Evolutionary conservation across 1,140 invertebrate genomes (phyloP), one percentile per base, ranked within the genome.

Genomic region (Ceratosolen solmsi): DNA sequence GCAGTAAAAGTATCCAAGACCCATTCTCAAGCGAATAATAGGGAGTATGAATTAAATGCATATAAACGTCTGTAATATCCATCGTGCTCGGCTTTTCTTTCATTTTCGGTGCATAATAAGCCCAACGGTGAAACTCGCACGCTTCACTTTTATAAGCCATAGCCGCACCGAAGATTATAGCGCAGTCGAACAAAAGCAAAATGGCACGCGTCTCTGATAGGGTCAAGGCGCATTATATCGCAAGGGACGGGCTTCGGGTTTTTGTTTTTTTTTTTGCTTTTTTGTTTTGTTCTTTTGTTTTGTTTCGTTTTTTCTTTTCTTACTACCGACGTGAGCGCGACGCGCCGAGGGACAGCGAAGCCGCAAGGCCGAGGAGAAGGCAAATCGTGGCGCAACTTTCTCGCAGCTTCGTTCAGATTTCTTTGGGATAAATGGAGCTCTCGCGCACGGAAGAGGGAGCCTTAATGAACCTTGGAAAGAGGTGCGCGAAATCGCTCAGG

Each of bases 321-420:
- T 33, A 60, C 25, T 0, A 36, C 22, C 20, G 65, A 1, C 1
- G 27, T 20, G 38, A 38, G 38, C 65, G 8, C 38, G 1, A n/a
- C 7, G 1, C 70, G 38, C 9, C 4, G 70, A 17, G 70, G 17
- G 70, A 49, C 38, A 5, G 38, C 15, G 38, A 76, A 60, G 56
- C 49, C 56, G n/a, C 68, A 49, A 71, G 70, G 70, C 70, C 70
- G 70, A 46, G 70, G 70, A 51, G 38, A 72, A 72, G 41, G 65
- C 25, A 46, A 60, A 70, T 46, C 65, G 65, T 20, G 22, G 11
- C 60, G 30, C 60, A 68, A 72, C 70, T 72, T 72, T 72, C 70
- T 72, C 70, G 38, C 13, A 5, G 65, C n/a, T 30, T 58, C 56
- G 33, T 22, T 79, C 68, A 65, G 68, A 51, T 79, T 79, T 79